Evolutionary conservation across 2,113 vertebrate species (phyloP).

Genomic region (Gobiocypris rarus): DNA sequence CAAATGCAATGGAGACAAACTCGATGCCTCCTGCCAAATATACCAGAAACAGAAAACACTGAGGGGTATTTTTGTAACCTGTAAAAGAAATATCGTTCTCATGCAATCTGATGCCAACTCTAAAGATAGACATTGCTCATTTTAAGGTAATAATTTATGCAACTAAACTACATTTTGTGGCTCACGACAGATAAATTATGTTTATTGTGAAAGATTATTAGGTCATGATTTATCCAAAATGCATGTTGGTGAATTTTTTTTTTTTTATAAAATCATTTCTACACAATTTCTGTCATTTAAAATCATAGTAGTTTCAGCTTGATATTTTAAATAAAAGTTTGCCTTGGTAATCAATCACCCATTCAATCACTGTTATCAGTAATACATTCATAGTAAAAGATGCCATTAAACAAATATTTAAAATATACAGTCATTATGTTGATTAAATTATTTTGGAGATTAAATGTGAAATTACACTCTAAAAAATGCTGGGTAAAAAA

Average conservation of each 20-base stretch:
- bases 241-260: no score
- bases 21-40: not conserved
- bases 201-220: conserved; percentile 1
- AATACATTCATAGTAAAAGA: no score
- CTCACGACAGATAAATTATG: conserved; percentile 5
- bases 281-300: not conserved
- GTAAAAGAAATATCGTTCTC: not conserved
- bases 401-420: no score
- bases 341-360: no score
- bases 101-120: not conserved
- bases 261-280: not conserved
- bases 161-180: conserved; percentile 10
- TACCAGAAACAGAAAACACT: conserved; percentile 18
- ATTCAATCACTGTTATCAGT: no score
- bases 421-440: no score
- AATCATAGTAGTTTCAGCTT: not conserved
- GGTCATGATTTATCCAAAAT: not conserved
- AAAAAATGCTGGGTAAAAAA: no score
- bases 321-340: not conserved
- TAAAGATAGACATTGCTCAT: conserved; percentile 17
- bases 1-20: not conserved
- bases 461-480: no score
- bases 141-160: conserved; percentile 38
- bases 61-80: not conserved
- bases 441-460: no score